Base-by-base conservation (phyloP, 2,797 vertebrate genomes). In the Tadarida brasiliensis region DNA sequence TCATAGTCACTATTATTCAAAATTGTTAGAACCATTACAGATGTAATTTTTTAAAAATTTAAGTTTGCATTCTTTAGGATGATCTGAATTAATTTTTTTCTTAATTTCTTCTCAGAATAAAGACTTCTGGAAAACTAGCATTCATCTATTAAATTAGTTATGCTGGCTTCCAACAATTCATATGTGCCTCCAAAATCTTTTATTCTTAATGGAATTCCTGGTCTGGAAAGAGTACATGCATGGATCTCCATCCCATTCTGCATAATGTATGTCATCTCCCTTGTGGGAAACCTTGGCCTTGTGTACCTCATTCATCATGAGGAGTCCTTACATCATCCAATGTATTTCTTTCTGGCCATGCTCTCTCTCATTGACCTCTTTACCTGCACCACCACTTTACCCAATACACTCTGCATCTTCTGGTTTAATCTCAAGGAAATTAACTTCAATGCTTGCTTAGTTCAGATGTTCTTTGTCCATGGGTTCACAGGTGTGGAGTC, bases 261-360 rank as follows among this genome's bases (percentile, higher is more conserved):
- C 33, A 86, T 67, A 47, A 95, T 97, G 92, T 96, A 97, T 49
- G 17, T 83, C 49, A 80, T 91, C 30, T 94, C 96, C 12, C 59
- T 97, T 24, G 17, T 94, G 70, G 93, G 96, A 17, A 96, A 96
- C 39, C 63, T 89, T 74, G 93, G 92, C 1, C 81, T 96, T 20
- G 47, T 96, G 26, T 93, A 90, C 30, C 63, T 96, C 76, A 95
- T 94, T 63, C 35, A 56, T 26, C 78, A 47, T 11, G 82, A 96
- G 4, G 87, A 80, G 19, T 85, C 90, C 17, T 56, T 99, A 80
- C 98, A 98, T 94, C 97, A 94, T 88, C 98, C 98, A 0, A 99
- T 98, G 98, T 98, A 98, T 76, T 87, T 98, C 11, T 98, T 99
- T 11, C 98, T 98, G 56, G 98, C 97, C 39, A 98, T 98, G 92